Base-by-base conservation (phyloP, 2,888 invertebrate genomes). In the Synergus gifuensis region DNA sequence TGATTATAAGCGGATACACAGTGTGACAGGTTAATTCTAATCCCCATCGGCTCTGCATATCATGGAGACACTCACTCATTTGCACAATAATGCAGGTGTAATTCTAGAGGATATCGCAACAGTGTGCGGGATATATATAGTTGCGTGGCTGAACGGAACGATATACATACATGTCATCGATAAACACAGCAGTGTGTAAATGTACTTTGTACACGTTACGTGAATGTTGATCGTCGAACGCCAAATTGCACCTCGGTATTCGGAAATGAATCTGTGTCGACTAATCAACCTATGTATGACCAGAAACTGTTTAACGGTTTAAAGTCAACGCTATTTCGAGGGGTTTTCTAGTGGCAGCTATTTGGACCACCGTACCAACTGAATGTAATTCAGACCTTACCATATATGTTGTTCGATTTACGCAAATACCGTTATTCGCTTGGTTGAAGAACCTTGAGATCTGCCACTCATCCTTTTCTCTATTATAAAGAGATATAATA, bases 71-170 rank as follows among this genome's bases (percentile, higher is more conserved):
- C 83, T 87, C 86, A 85, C 87, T 89, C 88, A 90, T 90, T 89
- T 89, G 87, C 89, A 90, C 89, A 87, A 90, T 90, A 90, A 89
- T 89, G 88, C 54, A 49, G 22, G 88, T 86, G 87, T 88, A 88
- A 89, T 89, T 90, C 89, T 85, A 85, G 86, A 78, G 81, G 77
- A 81, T 81, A 82, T 79, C 81, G 80, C 49, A 77, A 80, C 76
- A 78, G 81, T 77, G 76, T 81, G 79, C 63, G 78, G 60, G 42
- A 73, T 76, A 78, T 79, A 58, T 79, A 58, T 9, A 11, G 16
- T 49, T 28, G 76, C 79, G 73, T 78, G 73, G 79, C 81, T 81
- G 77, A 46, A 76, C 73, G 79, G 78, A 49, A 79, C 44, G 73
- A 54, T 78, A 76, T 58, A 81, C 79, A 79, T 81, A 28, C 28